phyloP scores from a whole-genome alignment of 2,888 invertebrate genomes.

The Coleophora deauratella region DNA sequence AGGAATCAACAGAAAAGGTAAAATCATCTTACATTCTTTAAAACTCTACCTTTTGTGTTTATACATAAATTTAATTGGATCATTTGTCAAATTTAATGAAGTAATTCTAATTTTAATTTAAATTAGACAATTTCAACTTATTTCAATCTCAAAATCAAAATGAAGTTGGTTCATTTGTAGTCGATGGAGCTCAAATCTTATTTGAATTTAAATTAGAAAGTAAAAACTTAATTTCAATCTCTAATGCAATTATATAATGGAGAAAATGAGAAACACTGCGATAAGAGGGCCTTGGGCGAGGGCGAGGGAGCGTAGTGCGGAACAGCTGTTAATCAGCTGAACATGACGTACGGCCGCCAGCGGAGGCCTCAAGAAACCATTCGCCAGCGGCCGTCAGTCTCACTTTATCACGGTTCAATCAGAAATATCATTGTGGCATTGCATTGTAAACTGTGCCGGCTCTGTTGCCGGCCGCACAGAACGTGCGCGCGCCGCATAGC shows the following conservation, averaged over 20 bases:
- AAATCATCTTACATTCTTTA: too few relatives aligned
- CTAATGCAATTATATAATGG: slow-evolving; percentile 7
- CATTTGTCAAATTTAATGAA: neutral
- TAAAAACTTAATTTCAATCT: neutral
- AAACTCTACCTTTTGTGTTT: too few relatives aligned
- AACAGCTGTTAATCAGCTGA: slow-evolving; percentile 62
- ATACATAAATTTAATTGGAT: neutral
- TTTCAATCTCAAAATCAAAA: too few relatives aligned
- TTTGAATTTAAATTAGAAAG: neutral
- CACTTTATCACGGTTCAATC: neutral
- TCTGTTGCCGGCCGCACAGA: too few relatives aligned
- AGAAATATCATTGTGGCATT: too few relatives aligned
- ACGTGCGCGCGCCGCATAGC: slow-evolving; percentile 62
- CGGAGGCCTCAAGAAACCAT: neutral
- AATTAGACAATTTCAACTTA: too few relatives aligned
- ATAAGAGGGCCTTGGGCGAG: slow-evolving; percentile 19
- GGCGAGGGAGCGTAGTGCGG: slow-evolving; percentile 37
- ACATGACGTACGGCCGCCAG: slow-evolving; percentile 24
- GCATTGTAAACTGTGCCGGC: too few relatives aligned
- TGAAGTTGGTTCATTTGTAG: neutral
- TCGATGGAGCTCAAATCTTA: neutral
- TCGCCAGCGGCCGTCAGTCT: neutral
- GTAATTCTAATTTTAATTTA: neutral
- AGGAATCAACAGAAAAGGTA: neutral
- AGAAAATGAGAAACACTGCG: slow-evolving; percentile 19